Conservation (phyloP, 2,113 vertebrate species). For the Limanda limanda region DNA sequence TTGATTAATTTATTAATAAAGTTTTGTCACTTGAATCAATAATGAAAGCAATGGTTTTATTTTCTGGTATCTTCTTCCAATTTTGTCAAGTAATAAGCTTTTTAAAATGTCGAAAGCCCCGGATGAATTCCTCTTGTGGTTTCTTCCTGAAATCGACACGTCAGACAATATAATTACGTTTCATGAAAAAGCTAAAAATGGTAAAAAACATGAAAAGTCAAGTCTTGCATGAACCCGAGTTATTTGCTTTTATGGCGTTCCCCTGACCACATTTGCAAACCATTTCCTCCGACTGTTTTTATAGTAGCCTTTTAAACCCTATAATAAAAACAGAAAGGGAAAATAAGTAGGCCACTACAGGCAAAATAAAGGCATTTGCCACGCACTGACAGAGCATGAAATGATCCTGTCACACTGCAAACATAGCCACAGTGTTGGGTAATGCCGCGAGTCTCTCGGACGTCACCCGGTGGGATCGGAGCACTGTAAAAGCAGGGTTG, state of each 20-base stretch:
- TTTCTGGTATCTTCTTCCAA: background rate
- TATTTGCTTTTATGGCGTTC: conserved; percentile 36
- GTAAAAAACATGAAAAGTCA: conserved; percentile 26
- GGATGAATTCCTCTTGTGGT: background rate
- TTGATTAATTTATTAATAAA: background rate
- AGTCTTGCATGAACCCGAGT: conserved; percentile 8
- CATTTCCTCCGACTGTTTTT: conserved; percentile 63
- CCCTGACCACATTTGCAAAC: conserved; percentile 51
- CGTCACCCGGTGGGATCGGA: conserved; percentile 55
- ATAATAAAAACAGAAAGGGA: conserved; percentile 54
- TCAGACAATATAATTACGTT: conserved; percentile 26
- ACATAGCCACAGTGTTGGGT: conserved; percentile 70
- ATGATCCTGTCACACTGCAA: conserved; percentile 62
- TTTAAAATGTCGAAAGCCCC: background rate
- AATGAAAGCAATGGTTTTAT: background rate
- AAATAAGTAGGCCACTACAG: conserved; percentile 41
- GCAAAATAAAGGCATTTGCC: conserved; percentile 60
- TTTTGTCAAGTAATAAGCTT: background rate
- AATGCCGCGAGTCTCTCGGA: conserved; percentile 54
- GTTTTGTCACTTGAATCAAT: too few species aligned
- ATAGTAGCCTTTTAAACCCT: conserved; percentile 50
- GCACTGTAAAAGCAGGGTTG: conserved; percentile 60
- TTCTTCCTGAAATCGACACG: conserved; percentile 3
- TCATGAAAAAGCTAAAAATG: conserved; percentile 43
- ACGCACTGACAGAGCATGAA: conserved; percentile 60